Percentiles rank a stretch among this genome's conserved stretches.
Evolutionary conservation across 2,113 vertebrate species (phyloP).

Genomic region (Onychostoma macrolepis): DNA sequence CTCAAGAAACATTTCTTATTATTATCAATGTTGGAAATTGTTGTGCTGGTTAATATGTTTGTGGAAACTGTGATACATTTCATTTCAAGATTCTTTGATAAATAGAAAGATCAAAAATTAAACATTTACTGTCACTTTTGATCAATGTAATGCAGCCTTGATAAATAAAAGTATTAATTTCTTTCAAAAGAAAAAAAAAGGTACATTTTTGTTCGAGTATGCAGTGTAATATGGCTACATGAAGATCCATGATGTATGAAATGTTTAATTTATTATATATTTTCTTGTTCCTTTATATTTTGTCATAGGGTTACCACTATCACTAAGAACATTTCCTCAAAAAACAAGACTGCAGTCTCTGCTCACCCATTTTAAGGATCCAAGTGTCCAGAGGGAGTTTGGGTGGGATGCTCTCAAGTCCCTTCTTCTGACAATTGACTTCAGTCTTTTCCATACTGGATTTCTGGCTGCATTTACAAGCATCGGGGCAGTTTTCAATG

Average conservation of each 20-base stretch:
- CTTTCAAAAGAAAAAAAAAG: too few species aligned
- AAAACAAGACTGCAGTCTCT: neutral
- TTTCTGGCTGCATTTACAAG: slow-evolving; percentile 70
- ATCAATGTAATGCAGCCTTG: neutral
- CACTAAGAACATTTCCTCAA: neutral
- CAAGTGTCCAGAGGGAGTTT: slow-evolving; percentile 71
- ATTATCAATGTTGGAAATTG: too few species aligned
- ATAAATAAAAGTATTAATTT: neutral
- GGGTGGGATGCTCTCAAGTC: slow-evolving; percentile 68
- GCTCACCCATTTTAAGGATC: slow-evolving; percentile 76
- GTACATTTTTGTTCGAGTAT: too few species aligned
- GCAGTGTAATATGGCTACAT: too few species aligned
- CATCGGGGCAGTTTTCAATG: slow-evolving; percentile 63
- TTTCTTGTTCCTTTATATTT: neutral
- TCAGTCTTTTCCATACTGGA: slow-evolving; percentile 65
- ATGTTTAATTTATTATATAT: neutral
- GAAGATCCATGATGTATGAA: too few species aligned
- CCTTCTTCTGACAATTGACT: slow-evolving; percentile 74
- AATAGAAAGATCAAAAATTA: neutral
- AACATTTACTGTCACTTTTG: neutral
- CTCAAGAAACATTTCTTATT: neutral
- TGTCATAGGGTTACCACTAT: neutral
- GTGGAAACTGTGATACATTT: too few species aligned
- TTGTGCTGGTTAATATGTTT: too few species aligned
- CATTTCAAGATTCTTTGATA: neutral